A percentile compares a stretch with the other conserved stretches of the same genome.
These are phyloP conservation scores for Poeciliopsis paucimaculata DNA, from an alignment of 2,797 vertebrate genomes.

Conservation along the genomic window DNA sequence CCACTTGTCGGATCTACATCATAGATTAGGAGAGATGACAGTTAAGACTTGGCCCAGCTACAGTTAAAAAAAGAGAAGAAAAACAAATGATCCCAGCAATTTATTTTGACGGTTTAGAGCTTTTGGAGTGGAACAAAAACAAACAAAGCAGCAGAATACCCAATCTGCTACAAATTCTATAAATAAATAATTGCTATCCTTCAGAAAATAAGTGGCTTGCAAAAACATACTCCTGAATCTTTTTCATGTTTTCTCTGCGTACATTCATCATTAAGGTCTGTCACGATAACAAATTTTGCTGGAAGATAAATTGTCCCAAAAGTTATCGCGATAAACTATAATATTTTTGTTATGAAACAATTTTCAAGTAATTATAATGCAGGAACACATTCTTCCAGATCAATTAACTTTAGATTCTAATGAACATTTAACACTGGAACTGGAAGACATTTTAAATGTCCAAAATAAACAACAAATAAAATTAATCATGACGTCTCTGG, in stretches of 20 bases:
- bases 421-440: too few relatives aligned
- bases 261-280: not conserved
- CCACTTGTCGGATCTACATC: constrained; percentile 10
- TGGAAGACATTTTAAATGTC: too few relatives aligned
- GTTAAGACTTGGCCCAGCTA: constrained; percentile 20
- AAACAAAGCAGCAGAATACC: not conserved
- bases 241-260: not conserved
- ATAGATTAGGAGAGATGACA: constrained; percentile 31
- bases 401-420: too few relatives aligned
- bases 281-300: too few relatives aligned
- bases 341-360: too few relatives aligned
- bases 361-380: too few relatives aligned
- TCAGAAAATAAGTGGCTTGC: not conserved
- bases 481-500: too few relatives aligned
- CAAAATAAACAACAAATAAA: too few relatives aligned
- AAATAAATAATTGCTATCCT: not conserved
- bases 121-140: not conserved
- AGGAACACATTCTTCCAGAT: too few relatives aligned
- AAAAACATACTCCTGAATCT: not conserved
- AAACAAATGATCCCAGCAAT: not conserved
- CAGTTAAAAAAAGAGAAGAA: constrained; percentile 19
- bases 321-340: too few relatives aligned
- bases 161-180: not conserved
- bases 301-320: too few relatives aligned
- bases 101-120: not conserved